Base-by-base conservation (phyloP, 2,797 vertebrate species). In the Notoglanidium macrostoma region DNA sequence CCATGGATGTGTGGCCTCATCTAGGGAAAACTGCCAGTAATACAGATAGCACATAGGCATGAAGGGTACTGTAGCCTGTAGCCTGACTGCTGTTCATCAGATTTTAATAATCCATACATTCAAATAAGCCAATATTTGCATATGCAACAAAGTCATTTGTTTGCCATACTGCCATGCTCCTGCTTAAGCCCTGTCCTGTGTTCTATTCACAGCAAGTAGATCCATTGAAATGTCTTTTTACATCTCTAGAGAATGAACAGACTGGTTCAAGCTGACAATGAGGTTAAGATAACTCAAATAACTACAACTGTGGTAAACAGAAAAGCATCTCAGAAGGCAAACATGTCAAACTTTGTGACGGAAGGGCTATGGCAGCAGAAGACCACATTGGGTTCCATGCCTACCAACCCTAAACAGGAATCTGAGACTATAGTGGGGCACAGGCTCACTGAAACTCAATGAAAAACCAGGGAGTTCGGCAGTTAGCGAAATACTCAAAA, bases 1-100 rank as follows among this genome's bases (percentile, higher is more conserved):
- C 95, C 95, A 96, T 0, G 88, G 76, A 82, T 95, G 90, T 5
- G 96, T 96, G 88, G 95, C 95, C 0, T 93, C 95, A 84, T 96
- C 96, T 89, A 96, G 90, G 57, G 93, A 12, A 84, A 89, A 92
- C 96, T 96, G 89, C 49, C 83, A 61, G 57, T 35, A 59, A 80
- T 21, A 85, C 29, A 83, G 23, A 86, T 61, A 46, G 21, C 46
- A 88, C 5, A 87, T 40, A 74, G 54, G 29, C 54, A 83, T 67
- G 23, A 82, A 21, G 14, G 10, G 35, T 79, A 12, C 46, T 79
- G 51, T 57, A 44, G 21, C 17, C 46, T 79, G 51, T 57, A 44
- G 21, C 17, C 51, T 35, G 72, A 51, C 23, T 74, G 23, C 73
- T 29, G 76, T 35, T n/a, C 5, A 3, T 51, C 46, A 51, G 5